Conservation (phyloP, 2,113 vertebrate species). For the Hyperopisus bebe region DNA sequence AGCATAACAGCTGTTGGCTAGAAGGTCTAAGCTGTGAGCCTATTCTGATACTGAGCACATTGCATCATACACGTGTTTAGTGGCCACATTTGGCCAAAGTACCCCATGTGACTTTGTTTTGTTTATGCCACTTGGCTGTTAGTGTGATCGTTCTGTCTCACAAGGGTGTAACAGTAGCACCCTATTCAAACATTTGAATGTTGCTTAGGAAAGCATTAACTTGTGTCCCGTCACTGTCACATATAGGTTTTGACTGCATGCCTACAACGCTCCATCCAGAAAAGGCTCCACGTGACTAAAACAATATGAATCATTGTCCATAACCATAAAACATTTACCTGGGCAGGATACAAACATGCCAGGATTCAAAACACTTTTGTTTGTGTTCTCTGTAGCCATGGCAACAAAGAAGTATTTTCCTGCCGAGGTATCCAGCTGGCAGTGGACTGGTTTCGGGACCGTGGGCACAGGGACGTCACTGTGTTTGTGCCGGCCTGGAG, state of each 20-base stretch:
- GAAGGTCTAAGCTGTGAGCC: background rate
- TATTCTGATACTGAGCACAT: background rate
- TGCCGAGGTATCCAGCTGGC: constrained; percentile 94
- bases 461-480: constrained; percentile 87
- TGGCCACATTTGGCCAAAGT: background rate
- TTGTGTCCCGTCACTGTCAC: background rate
- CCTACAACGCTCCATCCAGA: background rate
- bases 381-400: constrained; percentile 68
- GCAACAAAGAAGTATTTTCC: constrained; percentile 98
- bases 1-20: background rate
- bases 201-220: background rate
- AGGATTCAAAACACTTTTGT: background rate
- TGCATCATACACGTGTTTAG: background rate
- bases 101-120: background rate
- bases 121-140: background rate
- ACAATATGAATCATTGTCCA: background rate
- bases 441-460: constrained; percentile 94
- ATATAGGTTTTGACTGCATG: background rate
- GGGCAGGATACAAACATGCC: background rate
- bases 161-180: background rate
- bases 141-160: background rate
- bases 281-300: background rate
- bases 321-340: background rate
- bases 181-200: background rate
- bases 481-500: constrained; percentile 98